Base-by-base conservation (phyloP, 2,888 invertebrate species). In the Orthosia gracilis region DNA sequence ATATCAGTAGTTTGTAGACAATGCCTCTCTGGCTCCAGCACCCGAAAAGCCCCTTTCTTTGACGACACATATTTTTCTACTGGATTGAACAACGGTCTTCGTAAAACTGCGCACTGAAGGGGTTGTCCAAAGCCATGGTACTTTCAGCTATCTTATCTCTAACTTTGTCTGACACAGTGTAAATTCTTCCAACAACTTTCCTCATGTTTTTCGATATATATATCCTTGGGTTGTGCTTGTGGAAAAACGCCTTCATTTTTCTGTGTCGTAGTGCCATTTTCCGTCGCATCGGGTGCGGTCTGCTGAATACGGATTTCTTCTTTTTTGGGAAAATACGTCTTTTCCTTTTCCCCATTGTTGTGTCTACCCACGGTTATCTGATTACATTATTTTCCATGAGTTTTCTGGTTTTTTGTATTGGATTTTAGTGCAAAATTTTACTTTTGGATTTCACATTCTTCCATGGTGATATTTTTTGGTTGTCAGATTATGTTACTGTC, bases 121-220 rank as follows among this genome's bases (percentile, higher is more conserved):
- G 94, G 23, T 94, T 94, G 57, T 94, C 92, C 49, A 94, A 69
- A 0, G 92, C 92, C 80, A 94, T 54, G 0, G 94, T 93, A 52
- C 92, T 94, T 49, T 94, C 94, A 0, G 94, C 93, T 71, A 94
- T 90, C 69, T 92, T 94, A 59, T 94, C 94, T n/a, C 92, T 85
- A 0, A 94, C 91, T 85, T 87, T 93, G 69, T 94, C 94, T 0
- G 94, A 93, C 3, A 94, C 92, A 18, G 87, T 92, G 79, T 94
- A 94, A 11, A 94, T 90, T 0, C 92, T 89, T 3, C 92, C 93
- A 0, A 94, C 92, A 69, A 94, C 80, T 82, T 87, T 94, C 23
- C 91, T 90, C 23, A 95, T 78, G 0, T 92, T 91, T 54, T 78
- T 89, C 9, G 87, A 78, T 18, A 94, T 85, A 21, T 84, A 89